Evolutionary conservation across 53 echinoderm and acorn worm species (phyloP), one percentile per base, ranked within the genome.

Genomic region (Holothuria leucospilota): DNA sequence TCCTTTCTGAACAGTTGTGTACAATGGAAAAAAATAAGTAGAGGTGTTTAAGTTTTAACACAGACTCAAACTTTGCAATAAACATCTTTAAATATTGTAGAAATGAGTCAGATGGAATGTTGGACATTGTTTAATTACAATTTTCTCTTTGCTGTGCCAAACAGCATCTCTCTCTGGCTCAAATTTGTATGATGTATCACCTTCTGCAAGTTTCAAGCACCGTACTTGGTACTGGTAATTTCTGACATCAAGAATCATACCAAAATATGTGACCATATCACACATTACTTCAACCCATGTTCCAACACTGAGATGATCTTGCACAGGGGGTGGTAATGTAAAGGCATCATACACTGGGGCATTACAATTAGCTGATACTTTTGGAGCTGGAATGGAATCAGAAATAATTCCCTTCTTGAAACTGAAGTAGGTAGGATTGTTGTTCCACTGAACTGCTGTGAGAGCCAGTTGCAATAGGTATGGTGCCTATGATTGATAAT

Each of bases 351-450:
- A 23, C 27, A 77, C 56, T 77, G 78, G 13, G 78, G 13, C 78
- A 56, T 56, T 10, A 18, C 56, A 56, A 77, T 56, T 77, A 51
- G 58, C 51, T 49, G 78, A 24, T 77, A 56, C 51, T 24, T 77
- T 21, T 4, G 51, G 21, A 26, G 78, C 56, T 77, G 78, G 78
- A 4, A 20, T 21, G 23, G 78, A 25, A 77, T 77, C 53, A 51
- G 77, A 77, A 77, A 77, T 77, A 27, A 77, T 77, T 49, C 78
- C 78, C 42, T 39, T 77, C 78, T 77, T 77, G 78, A 49, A 77
- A 77, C 20, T 53, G 77, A 75, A 75, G 77, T 39, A 75, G 77
- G 77, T 75, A 75, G 51, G 77, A 13, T 75, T 75, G 53, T 15
- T 46, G 21, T 77, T 10, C 56, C 39, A 5, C 39, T 8, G 69